Evolutionary conservation across 2,797 vertebrate species (phyloP).

Genomic region (Diglossa cyanea): DNA sequence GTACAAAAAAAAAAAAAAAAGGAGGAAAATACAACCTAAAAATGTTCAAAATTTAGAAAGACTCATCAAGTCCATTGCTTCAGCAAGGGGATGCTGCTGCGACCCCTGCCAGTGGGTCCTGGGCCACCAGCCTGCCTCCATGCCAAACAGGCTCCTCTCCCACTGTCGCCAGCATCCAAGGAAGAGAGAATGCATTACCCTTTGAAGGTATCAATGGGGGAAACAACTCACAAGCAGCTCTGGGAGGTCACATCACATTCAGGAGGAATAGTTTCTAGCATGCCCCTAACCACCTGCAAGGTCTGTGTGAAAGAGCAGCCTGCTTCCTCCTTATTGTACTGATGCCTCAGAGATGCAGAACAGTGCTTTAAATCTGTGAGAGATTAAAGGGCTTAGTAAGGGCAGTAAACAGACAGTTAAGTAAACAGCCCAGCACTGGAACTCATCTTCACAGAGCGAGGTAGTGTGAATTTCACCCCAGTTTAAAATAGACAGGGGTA

Average conservation of each 20-base stretch:
- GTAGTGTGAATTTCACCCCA: constrained; percentile 67
- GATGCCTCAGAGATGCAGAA: constrained; percentile 27
- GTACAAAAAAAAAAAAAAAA: constrained; percentile 71
- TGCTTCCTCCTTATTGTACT: constrained; percentile 8
- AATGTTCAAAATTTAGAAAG: constrained; percentile 74
- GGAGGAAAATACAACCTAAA: constrained; percentile 77
- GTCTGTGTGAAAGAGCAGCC: neutral
- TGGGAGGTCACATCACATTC: constrained; percentile 9
- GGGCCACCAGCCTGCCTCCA: constrained; percentile 52
- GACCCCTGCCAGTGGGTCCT: constrained; percentile 67
- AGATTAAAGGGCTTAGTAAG: constrained; percentile 55
- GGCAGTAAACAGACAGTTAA: constrained; percentile 65
- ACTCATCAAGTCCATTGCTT: constrained; percentile 76
- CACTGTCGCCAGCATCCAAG: neutral
- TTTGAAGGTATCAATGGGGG: constrained; percentile 4
- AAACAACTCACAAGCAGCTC: constrained; percentile 37
- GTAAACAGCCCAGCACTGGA: constrained; percentile 75
- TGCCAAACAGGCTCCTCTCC: neutral
- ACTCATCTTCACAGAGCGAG: constrained; percentile 62
- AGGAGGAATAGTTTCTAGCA: constrained; percentile 13
- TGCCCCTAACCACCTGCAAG: neutral
- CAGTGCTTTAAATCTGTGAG: constrained; percentile 37
- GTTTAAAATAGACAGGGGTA: constrained; percentile 45
- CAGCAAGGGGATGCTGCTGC: constrained; percentile 66
- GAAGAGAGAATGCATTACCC: neutral